Percentiles rank a stretch among this genome's conserved stretches.
These are phyloP conservation scores for Henricia sp. DNA, from an alignment of 53 echinoderm and acorn worm species.

Conservation along the genomic window DNA sequence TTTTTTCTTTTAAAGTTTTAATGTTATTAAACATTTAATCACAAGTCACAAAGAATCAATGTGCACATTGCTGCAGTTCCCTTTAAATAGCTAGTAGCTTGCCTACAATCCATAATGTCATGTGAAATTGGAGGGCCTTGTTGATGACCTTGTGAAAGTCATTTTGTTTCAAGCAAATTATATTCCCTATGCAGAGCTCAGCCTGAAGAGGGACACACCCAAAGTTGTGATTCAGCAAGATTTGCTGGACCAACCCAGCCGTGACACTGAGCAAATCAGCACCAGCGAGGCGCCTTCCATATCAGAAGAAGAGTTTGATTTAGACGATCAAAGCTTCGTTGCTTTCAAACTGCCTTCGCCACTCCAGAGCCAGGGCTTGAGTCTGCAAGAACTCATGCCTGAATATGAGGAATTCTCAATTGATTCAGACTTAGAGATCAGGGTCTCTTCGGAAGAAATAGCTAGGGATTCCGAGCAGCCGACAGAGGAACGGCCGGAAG, in stretches of 20 bases:
- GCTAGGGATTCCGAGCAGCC: conserved; percentile 55
- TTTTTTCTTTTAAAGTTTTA: too few species aligned
- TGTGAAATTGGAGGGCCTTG: too few species aligned
- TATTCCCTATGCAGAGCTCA: conserved; percentile 24
- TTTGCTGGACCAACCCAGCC: conserved; percentile 43
- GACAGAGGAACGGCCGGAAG: conserved; percentile 67
- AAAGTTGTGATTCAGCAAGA: conserved; percentile 56
- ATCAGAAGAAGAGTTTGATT: conserved; percentile 78
- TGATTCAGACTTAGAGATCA: conserved; percentile 22
- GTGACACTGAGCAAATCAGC: conserved; percentile 74
- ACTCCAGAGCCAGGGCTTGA: conserved; percentile 7
- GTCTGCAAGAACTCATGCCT: conserved; percentile 49
- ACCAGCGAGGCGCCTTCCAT: conserved; percentile 94
- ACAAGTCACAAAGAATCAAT: too few species aligned
- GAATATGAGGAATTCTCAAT: conserved; percentile 41
- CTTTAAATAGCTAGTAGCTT: not conserved
- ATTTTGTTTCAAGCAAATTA: too few species aligned
- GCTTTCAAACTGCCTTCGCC: conserved; percentile 33
- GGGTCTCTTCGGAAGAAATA: conserved; percentile 41
- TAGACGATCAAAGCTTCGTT: conserved; percentile 44
- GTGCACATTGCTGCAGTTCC: too few species aligned
- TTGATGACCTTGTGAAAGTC: too few species aligned
- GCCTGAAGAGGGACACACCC: conserved; percentile 37
- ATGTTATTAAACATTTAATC: too few species aligned
- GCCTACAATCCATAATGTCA: not conserved